Evolutionary conservation across 2,113 vertebrate genomes (phyloP), one percentile per base, ranked within the genome.

Genomic region (Chinchilla lanigera): DNA sequence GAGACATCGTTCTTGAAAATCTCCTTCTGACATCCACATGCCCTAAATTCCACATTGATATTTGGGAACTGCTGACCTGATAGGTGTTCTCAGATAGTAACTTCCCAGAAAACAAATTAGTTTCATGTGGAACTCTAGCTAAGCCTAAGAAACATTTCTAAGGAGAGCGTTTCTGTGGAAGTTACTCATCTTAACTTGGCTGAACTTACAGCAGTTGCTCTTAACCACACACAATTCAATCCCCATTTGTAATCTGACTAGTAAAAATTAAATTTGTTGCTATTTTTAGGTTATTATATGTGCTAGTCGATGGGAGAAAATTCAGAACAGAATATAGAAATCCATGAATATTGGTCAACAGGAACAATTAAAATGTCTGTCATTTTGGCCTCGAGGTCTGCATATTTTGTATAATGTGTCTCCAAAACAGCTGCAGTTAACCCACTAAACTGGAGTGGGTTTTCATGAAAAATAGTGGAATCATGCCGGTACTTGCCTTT

Each of bases 391-490:
- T 86, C 44, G 52, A 69, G 13, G 20, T 67, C 19, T 88, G 10
- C 60, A 28, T 22, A n/a, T 71, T 63, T 78, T 94, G 78, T 73
- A 89, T 1, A 67, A 33, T 2, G 0, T 95, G 30, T 81, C 82
- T 95, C 56, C 58, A 84, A 95, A 89, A 84, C n/a, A 96, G 91
- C 83, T 93, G 56, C 71, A 44, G 91, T 87, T 95, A 71, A 75
- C 44, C 30, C 90, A 75, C 58, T 61, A 54, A 92, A 67, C 9
- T 67, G 47, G 38, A 92, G 73, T 63, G 63, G 33, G 12, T 90
- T 95, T 98, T 80, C 87, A 58, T n/a, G 81, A 92, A 81, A 97
- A 93, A 95, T 30, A 95, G n/a, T 13, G 9, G 24, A 95, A 89
- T 77, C 12, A 58, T 65, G 54, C 47, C 28, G 86, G 41, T 28